Conservation (phyloP, 1,140 invertebrate genomes). For the Heliconius melpomene region DNA sequence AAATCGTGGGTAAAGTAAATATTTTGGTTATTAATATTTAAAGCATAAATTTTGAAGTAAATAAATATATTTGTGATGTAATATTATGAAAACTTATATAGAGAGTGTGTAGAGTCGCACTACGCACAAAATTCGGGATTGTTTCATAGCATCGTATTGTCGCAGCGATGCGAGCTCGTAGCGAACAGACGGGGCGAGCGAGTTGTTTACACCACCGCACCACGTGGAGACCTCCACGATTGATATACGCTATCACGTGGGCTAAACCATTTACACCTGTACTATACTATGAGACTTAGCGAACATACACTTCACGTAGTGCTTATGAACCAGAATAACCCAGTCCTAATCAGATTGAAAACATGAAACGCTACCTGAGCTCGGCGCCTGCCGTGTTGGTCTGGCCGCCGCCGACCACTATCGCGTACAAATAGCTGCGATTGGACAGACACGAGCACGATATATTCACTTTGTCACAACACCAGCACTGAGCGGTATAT, state of each 20-base stretch:
- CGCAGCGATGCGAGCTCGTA: conserved; percentile 35
- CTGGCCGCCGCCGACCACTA: conserved; percentile 56
- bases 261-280: conserved; percentile 52
- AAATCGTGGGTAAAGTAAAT: no score
- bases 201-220: conserved; percentile 74
- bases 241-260: conserved; percentile 69
- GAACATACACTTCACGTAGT: conserved; percentile 45
- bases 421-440: conserved; percentile 40
- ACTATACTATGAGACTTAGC: conserved; percentile 41
- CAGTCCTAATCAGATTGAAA: conserved; percentile 69
- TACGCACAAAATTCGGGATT: background rate
- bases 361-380: conserved; percentile 75
- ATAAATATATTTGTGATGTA: background rate
- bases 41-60: background rate
- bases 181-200: conserved; percentile 56
- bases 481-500: conserved; percentile 60
- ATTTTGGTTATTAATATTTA: no score
- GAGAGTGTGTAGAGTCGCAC: background rate
- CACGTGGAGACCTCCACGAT: conserved; percentile 74
- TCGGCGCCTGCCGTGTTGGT: conserved; percentile 72
- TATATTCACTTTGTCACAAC: conserved; percentile 52
- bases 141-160: background rate
- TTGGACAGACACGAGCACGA: conserved; percentile 13
- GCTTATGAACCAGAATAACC: conserved; percentile 53
- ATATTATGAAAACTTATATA: background rate